phyloP scores from a whole-genome alignment of 2,113 vertebrate genomes.

The Oncorhynchus mykiss region DNA sequence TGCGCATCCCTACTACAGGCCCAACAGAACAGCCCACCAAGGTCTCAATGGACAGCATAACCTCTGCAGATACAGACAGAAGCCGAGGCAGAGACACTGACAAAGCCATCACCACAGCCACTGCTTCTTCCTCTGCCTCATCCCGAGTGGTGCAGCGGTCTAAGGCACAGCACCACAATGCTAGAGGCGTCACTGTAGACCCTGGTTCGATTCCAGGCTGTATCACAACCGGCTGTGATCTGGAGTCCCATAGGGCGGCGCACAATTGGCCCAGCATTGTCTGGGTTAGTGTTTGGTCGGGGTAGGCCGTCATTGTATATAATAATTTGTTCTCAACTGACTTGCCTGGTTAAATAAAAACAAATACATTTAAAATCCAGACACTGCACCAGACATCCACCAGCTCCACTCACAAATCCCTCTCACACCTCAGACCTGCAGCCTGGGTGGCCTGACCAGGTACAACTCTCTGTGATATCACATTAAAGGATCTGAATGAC shows the following conservation, averaged over 20 bases:
- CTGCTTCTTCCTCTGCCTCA: neutral
- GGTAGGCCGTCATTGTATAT: too few species aligned
- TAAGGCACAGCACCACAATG: too few species aligned
- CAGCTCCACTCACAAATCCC: conserved; percentile 4
- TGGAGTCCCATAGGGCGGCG: too few species aligned
- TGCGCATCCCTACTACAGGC: conserved; percentile 19
- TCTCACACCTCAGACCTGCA: conserved; percentile 28
- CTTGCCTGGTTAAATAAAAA: too few species aligned
- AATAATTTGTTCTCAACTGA: too few species aligned
- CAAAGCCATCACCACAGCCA: neutral
- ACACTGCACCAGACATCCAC: neutral
- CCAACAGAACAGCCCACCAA: neutral
- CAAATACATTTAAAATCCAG: neutral
- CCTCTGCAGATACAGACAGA: too few species aligned
- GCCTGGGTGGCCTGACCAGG: conserved; percentile 28
- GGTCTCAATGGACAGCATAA: neutral
- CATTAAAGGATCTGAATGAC: conserved; percentile 52
- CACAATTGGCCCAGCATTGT: too few species aligned
- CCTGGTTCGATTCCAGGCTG: too few species aligned
- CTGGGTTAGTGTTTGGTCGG: too few species aligned
- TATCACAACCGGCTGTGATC: too few species aligned
- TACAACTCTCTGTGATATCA: conserved; percentile 56
- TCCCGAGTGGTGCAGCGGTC: neutral
- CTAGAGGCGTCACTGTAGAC: neutral
- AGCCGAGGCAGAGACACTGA: too few species aligned